Base-by-base conservation (phyloP, 2,113 vertebrate genomes). In the Labeo rohita region DNA sequence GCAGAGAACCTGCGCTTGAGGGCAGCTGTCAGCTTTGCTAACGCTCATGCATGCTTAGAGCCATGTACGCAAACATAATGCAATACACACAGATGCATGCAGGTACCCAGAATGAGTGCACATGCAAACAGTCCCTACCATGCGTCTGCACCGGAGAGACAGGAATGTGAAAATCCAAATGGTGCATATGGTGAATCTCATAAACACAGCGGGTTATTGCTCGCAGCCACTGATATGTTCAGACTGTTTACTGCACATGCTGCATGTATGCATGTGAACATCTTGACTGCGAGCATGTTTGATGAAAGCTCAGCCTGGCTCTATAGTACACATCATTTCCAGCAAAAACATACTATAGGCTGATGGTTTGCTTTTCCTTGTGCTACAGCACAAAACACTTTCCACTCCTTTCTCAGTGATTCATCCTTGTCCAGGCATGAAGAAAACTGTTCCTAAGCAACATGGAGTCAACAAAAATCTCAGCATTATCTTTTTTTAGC, bases 201-300 rank as follows among this genome's bases (percentile, higher is more conserved):
- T 81, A 75, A 86, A 85, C 54, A 73, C 84, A 72, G 43, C n/a
- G 11, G 45, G 72, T 86, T 76, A 3, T 86, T 83, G 80, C 79
- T 70, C 86, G 80, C 85, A 75, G 88, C 80, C 63, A 87, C 84
- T 87, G 86, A 8, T 11, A 10, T 84, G 85, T 90, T 90, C 61
- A 86, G 54, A 74, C 2, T 86, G 8, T 73, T 87, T 72, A 84
- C 72, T 73, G 83, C 90, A 90, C 84, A 84, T 91, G 90, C 86
- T 61, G 85, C 39, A 61, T 21, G 23, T 78, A 72, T 9, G 21
- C 84, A 85, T 23, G 72, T 83, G 10, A 85, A 39, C 16, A 3
- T 2, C 21, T 9, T 6, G 47, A 63, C 36, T 45, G 13, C n/a
- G 12, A 61, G 72, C 50, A 2, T 18, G 49, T 61, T 21, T 52